phyloP scores from a whole-genome alignment of 2,113 vertebrate species.

The Sander vitreus region DNA sequence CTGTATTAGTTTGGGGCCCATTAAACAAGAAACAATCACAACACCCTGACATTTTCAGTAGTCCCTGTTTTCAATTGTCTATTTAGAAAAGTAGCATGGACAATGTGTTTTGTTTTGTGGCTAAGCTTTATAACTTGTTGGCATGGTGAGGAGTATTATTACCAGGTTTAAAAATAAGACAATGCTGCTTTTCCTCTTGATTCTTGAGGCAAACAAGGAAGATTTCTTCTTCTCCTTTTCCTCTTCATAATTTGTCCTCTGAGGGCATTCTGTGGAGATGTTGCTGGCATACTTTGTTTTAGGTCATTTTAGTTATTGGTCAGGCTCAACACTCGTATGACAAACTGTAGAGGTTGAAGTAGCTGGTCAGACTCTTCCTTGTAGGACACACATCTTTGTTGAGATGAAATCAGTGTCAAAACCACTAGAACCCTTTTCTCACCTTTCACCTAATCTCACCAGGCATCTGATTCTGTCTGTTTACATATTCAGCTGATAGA shows the following conservation, averaged over 20 bases:
- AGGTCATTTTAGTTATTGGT: conserved; percentile 1
- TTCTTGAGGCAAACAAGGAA: conserved; percentile 28
- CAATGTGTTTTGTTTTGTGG: conserved; percentile 31
- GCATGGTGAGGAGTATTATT: conserved; percentile 24
- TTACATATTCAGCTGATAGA: conserved; percentile 1
- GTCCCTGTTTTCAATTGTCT: conserved; percentile 7
- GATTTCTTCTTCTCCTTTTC: conserved; percentile 15
- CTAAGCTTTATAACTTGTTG: conserved; percentile 7
- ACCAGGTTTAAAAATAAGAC: conserved; percentile 46
- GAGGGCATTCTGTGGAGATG: neutral
- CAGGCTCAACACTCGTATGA: neutral
- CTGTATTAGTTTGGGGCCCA: conserved; percentile 9
- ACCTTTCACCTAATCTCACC: neutral
- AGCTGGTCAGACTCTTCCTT: neutral
- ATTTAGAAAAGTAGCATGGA: conserved; percentile 1
- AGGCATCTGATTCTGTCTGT: conserved; percentile 1
- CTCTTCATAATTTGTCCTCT: conserved; percentile 3
- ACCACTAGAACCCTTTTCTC: neutral
- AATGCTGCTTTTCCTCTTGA: conserved; percentile 16
- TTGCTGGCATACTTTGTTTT: conserved; percentile 18
- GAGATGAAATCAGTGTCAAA: no score
- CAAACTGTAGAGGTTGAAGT: neutral
- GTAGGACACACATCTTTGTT: neutral
- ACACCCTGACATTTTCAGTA: conserved; percentile 61
- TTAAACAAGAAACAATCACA: conserved; percentile 63